phyloP scores from a whole-genome alignment of 2,113 vertebrate genomes.

The Philantomba maxwellii region DNA sequence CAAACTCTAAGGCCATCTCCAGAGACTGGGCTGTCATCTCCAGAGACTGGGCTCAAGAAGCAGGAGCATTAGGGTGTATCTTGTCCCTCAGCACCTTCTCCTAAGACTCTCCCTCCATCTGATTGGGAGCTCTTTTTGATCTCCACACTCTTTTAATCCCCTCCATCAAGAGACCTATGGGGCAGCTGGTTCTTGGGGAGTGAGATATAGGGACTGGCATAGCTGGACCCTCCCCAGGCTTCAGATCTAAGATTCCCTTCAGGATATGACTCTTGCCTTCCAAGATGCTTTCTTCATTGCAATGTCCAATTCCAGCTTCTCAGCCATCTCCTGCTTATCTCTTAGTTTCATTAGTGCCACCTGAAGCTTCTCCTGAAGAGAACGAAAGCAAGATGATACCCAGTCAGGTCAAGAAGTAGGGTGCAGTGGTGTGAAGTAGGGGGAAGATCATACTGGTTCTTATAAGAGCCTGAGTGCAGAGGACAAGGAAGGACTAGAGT shows the following conservation, averaged over 20 bases:
- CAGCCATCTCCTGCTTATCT: background rate
- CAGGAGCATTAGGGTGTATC: background rate
- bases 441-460: background rate
- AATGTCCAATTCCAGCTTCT: constrained; percentile 55
- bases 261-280: constrained; percentile 49
- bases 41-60: background rate
- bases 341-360: constrained; percentile 45
- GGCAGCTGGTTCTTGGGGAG: background rate
- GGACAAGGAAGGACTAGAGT: background rate
- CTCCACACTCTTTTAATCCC: background rate
- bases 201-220: background rate
- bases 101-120: background rate
- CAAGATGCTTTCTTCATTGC: constrained; percentile 38
- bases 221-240: background rate
- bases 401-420: background rate
- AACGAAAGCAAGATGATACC: background rate
- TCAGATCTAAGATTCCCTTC: background rate
- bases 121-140: background rate
- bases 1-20: background rate
- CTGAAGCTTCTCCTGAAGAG: constrained; percentile 47
- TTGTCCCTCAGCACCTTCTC: background rate
- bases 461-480: background rate
- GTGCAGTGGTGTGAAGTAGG: background rate
- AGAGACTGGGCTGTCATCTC: background rate
- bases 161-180: background rate